Evolutionary conservation across 2,888 invertebrate species (phyloP), one percentile per base, ranked within the genome.

Genomic region (Lasioglossum zephyrum): DNA sequence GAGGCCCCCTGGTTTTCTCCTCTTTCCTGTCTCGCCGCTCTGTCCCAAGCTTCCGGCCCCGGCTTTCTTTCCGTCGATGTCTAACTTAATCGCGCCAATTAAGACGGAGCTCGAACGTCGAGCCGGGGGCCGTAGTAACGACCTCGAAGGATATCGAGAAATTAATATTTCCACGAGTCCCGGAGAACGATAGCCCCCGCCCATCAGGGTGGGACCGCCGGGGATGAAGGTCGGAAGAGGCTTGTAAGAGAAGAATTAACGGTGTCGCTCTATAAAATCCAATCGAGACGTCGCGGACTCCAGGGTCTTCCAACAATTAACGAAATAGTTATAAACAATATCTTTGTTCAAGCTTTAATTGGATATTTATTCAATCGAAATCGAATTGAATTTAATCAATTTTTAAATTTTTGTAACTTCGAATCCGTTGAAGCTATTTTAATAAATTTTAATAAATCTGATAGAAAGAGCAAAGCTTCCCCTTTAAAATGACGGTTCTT

Each of bases 71-170:
- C 75, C 85, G 87, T 85, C 85, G 86, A 89, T 89, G 86, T 88
- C 91, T 89, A 91, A 91, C 88, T 91, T 88, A 91, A 92, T 92
- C 90, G 83, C 79, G 69, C 78, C 90, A 90, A 91, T 91, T 90
- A 88, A 90, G 82, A 79, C 84, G 74, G 78, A 79, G 79, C 82
- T 85, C 81, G 81, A 79, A 36, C 81, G 74, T 77, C 82, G 73
- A 72, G 72, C 9, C 39, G 75, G 39, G 75, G 22, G 13, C 26
- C 47, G 44, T 69, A 78, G 79, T 87, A 88, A 87, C 86, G 88
- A 84, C 85, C 53, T 87, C 85, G 84, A 70, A 86, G 91, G 85
- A 91, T 88, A 89, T 88, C 83, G 86, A 87, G 89, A 89, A 89
- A 91, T 91, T 88, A 90, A 90, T 90, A 90, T 90, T 89, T 90